These are phyloP conservation scores for rabbit (Oryctolagus cuniculus) DNA, from an alignment of 2,113 vertebrate species.

Conservation along the genomic window mOryCun1.1 NC_091442.1:38616501-38617000, in stretches of 20 bases:
- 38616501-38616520: slow-evolving; percentile 62
- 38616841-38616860: slow-evolving; percentile 1
- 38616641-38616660: neutral
- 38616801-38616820: slow-evolving; percentile 11
- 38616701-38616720: neutral
- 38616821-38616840: slow-evolving; percentile 7
- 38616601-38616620: neutral
- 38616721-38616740: slow-evolving; percentile 10
- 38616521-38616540: slow-evolving; percentile 56
- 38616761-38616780: slow-evolving; percentile 24
- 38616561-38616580: slow-evolving; percentile 52
- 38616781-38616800: neutral
- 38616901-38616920: neutral
- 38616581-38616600: slow-evolving; percentile 39
- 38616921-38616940: slow-evolving; percentile 6
- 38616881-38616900: neutral
- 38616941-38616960: neutral
- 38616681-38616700: neutral
- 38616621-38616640: slow-evolving; percentile 53
- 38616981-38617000: slow-evolving; percentile 35
- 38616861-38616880: neutral
- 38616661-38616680: slow-evolving; percentile 39
- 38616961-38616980: slow-evolving; percentile 7
- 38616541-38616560: slow-evolving; percentile 46
- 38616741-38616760: neutral